A percentile compares a stretch with the other conserved stretches of the same genome.
Conservation (phyloP, 2,113 vertebrate genomes). For the Zapornia atra region DNA sequence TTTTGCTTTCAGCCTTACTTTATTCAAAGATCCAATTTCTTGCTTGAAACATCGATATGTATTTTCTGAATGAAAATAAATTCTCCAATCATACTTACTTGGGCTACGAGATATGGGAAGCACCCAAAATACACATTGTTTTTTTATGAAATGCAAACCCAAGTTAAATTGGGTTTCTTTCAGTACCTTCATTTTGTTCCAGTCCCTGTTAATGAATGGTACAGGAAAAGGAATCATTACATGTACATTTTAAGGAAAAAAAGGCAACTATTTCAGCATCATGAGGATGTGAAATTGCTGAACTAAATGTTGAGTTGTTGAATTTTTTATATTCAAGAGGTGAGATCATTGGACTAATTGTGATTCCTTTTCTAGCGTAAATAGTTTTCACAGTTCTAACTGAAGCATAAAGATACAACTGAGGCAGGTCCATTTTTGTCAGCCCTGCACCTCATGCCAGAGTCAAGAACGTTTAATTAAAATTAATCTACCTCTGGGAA, state of each 20-base stretch:
- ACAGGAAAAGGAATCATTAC: neutral
- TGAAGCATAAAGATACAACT: neutral
- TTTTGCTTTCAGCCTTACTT: neutral
- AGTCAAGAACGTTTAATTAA: slow-evolving; percentile 32
- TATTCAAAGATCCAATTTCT: neutral
- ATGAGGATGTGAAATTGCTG: neutral
- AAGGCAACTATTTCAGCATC: neutral
- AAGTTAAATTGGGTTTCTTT: neutral
- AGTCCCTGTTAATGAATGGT: neutral
- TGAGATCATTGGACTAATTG: neutral
- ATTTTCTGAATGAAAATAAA: neutral
- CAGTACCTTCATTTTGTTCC: neutral
- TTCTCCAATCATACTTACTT: neutral
- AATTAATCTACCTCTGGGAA: slow-evolving; percentile 12
- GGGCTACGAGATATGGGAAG: fast-evolving
- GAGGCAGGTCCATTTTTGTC: neutral
- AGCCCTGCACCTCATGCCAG: neutral
- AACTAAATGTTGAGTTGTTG: neutral
- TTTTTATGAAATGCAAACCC: neutral
- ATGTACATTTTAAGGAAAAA: neutral
- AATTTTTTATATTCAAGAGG: neutral
- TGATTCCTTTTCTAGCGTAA: neutral
- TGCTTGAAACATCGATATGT: neutral
- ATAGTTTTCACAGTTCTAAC: neutral
- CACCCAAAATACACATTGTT: neutral